These are phyloP conservation scores for fruit fly (Drosophila melanogaster) DNA, from an alignment of 1,140 invertebrate genomes.

Conservation along the genomic window DNA sequence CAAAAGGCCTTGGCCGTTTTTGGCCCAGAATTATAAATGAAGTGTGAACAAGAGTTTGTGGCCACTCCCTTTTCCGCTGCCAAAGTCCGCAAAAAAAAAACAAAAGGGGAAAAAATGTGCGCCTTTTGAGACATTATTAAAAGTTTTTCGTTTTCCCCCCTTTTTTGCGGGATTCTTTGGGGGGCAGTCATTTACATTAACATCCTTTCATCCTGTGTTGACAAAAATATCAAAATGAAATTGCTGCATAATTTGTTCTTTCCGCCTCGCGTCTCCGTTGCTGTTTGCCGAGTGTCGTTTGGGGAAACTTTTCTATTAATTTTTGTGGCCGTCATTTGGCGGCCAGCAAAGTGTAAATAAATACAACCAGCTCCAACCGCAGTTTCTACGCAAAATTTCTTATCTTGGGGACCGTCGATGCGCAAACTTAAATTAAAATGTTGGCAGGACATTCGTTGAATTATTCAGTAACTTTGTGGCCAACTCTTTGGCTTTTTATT, in stretches of 20 bases:
- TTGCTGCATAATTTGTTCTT: slow-evolving; percentile 82
- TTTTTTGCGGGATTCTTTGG: slow-evolving; percentile 45
- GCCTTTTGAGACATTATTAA: slow-evolving; percentile 80
- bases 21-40: slow-evolving; percentile 72
- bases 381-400: slow-evolving; percentile 52
- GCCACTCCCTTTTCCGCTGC: slow-evolving; percentile 5
- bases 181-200: slow-evolving; percentile 78
- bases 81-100: slow-evolving; percentile 39
- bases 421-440: slow-evolving; percentile 83
- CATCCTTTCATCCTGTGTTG: slow-evolving; percentile 75
- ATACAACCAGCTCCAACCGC: slow-evolving; percentile 37
- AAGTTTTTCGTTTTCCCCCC: slow-evolving; percentile 57
- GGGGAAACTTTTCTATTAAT: slow-evolving; percentile 79
- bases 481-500: slow-evolving; percentile 41
- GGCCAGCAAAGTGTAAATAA: slow-evolving; percentile 78
- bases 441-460: slow-evolving; percentile 80
- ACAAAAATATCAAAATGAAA: slow-evolving; percentile 82
- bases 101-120: slow-evolving; percentile 53
- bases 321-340: slow-evolving; percentile 73
- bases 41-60: slow-evolving; percentile 73
- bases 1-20: slow-evolving; percentile 52
- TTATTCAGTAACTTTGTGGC: slow-evolving; percentile 70
- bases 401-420: slow-evolving; percentile 72
- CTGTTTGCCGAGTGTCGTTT: slow-evolving; percentile 63
- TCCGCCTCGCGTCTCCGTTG: slow-evolving; percentile 56